Percentiles rank a stretch among this genome's conserved stretches.
Conservation (phyloP, 2,797 vertebrate species). For the Xenentodon cancila region DNA sequence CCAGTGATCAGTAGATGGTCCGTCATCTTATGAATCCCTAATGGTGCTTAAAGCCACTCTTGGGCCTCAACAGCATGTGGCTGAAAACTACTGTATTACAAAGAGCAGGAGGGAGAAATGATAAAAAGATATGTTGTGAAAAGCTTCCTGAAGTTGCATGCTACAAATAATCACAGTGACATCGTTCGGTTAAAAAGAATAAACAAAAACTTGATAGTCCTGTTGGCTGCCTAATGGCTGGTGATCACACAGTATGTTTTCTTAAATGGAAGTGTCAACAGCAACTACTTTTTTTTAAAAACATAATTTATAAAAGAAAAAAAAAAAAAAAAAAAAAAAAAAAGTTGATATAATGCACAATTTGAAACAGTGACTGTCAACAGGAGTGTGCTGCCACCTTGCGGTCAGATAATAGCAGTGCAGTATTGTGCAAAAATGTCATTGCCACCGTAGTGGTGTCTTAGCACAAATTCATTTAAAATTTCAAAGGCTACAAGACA, state of each 20-base stretch:
- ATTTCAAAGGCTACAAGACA: constrained; percentile 56
- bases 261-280: constrained; percentile 45
- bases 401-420: constrained; percentile 52
- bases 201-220: constrained; percentile 28
- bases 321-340: constrained; percentile 1
- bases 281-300: constrained; percentile 51
- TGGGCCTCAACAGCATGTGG: constrained; percentile 35
- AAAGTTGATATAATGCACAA: constrained; percentile 23
- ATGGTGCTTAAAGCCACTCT: constrained; percentile 14
- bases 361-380: constrained; percentile 18
- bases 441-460: constrained; percentile 20
- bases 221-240: constrained; percentile 46
- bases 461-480: constrained; percentile 26
- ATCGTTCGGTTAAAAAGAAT: constrained; percentile 51
- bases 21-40: neutral
- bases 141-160: constrained; percentile 72
- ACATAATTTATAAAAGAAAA: constrained; percentile 38
- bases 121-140: constrained; percentile 45
- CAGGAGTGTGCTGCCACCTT: constrained; percentile 52
- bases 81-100: constrained; percentile 49
- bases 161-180: constrained; percentile 84
- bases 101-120: constrained; percentile 47
- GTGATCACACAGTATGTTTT: constrained; percentile 58
- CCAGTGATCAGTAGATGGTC: constrained; percentile 16
- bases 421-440: constrained; percentile 19